Evolutionary conservation across 1,140 invertebrate species (phyloP).

Genomic region (Hycleus cichorii): DNA sequence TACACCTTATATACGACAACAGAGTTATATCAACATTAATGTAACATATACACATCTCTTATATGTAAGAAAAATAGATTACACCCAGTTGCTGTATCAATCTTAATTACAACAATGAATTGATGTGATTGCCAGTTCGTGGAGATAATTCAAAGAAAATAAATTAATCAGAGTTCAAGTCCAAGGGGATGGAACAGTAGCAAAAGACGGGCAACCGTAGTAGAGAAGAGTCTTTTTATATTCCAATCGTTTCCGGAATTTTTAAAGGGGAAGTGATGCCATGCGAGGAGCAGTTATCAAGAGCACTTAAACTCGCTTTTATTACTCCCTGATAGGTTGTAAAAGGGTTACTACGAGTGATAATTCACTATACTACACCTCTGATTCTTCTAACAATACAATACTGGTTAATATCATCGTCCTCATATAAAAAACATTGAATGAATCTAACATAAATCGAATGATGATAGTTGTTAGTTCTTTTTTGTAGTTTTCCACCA

Average conservation of each 20-base stretch:
- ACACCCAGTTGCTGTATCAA: not conserved
- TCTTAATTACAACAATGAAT: conserved; percentile 15
- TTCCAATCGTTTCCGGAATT: conserved; percentile 30
- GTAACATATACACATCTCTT: too few species aligned
- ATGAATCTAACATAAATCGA: too few species aligned
- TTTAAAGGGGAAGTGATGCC: conserved; percentile 25
- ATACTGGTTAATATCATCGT: too few species aligned
- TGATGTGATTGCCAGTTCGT: conserved; percentile 12
- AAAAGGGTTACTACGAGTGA: conserved; percentile 36
- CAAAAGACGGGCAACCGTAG: not conserved
- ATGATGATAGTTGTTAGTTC: too few species aligned
- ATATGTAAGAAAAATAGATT: too few species aligned
- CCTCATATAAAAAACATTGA: too few species aligned
- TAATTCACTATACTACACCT: conserved; percentile 30
- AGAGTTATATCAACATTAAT: too few species aligned
- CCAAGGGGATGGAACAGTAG: not conserved
- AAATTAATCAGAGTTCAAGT: conserved; percentile 7
- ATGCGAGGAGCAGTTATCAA: conserved; percentile 31
- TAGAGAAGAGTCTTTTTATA: conserved; percentile 12
- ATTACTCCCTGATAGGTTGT: conserved; percentile 39
- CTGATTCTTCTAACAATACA: not conserved
- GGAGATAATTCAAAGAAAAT: conserved; percentile 12
- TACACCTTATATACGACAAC: too few species aligned
- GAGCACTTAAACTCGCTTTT: conserved; percentile 37
- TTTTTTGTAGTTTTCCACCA: too few species aligned